Conservation (phyloP, 2,888 invertebrate genomes). For the Drosophila cognata region DNA sequence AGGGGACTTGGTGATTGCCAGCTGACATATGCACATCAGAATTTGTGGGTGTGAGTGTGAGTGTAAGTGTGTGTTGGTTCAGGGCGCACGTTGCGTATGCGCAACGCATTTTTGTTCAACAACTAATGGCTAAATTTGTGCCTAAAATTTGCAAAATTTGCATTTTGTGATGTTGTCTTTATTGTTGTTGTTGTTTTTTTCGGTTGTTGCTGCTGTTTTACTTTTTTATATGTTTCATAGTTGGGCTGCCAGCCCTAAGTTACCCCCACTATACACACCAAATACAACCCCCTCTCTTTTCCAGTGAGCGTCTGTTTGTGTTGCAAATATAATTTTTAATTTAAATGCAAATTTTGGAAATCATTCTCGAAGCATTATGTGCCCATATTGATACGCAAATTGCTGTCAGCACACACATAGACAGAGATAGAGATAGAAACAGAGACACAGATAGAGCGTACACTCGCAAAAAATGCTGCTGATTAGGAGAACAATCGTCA, state of each 20-base stretch:
- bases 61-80: constrained; percentile 22
- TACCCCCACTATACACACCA: neutral
- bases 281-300: neutral
- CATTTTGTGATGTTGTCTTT: constrained; percentile 71
- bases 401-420: constrained; percentile 74
- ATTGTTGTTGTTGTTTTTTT: constrained; percentile 18
- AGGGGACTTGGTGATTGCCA: neutral
- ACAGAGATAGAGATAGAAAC: constrained; percentile 17
- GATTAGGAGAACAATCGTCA: neutral
- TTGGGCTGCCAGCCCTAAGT: constrained; percentile 19
- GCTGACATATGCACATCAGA: constrained; percentile 45
- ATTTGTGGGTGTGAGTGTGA: neutral
- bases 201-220: constrained; percentile 6
- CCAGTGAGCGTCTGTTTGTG: constrained; percentile 65
- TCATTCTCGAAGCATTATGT: constrained; percentile 81
- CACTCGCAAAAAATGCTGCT: neutral
- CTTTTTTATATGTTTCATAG: constrained; percentile 5
- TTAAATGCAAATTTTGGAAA: constrained; percentile 80
- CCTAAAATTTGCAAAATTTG: constrained; percentile 78
- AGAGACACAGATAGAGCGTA: neutral
- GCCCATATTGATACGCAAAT: constrained; percentile 81
- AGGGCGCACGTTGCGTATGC: constrained; percentile 75
- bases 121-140: constrained; percentile 75
- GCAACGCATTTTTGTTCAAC: constrained; percentile 66
- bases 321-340: constrained; percentile 81